Base-by-base conservation (phyloP, 2,888 invertebrate species). In the Agonopterix subpropinquella region DNA sequence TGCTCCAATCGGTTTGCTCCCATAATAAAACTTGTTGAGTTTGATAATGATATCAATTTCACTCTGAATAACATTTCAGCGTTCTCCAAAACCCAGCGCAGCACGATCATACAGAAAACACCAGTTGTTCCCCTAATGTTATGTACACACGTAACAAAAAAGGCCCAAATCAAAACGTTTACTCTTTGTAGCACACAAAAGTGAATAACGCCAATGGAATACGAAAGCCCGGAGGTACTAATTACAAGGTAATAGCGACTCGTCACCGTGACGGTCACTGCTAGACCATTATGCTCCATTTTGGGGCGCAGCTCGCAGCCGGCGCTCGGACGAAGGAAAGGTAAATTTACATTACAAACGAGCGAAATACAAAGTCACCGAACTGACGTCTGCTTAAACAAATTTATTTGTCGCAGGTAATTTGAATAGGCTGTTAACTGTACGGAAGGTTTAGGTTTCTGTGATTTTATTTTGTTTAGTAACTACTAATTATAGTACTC, bases 331-430 rank as follows among this genome's bases (percentile, higher is more conserved):
- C 69, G 73, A 70, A 78, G 71, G 71, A 69, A 70, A 73, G 68
- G 76, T 72, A 71, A 70, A 80, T 80, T 79, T 77, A 73, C 80
- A 79, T 79, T 67, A 73, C 77, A 80, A 78, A 79, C 76, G 77
- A 72, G 66, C 62, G 66, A 70, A 73, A 73, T 64, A 69, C 68
- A 66, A 70, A 68, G 70, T 71, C 66, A 62, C 28, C 49, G 41
- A 52, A 62, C 66, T 59, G 64, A 64, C 64, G 59, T 65, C 58
- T 55, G 59, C 53, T 56, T 11, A 10, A 39, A 60, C 64, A 62
- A 68, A 65, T 59, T 62, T 65, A 66, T 65, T 68, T 68, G 64
- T 64, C 64, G 61, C 61, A 53, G 59, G 60, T 54, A 67, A 64
- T 64, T 64, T 64, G 68, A 56, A 51, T 48, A 18, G 37, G 48